Percentiles rank a stretch among this genome's conserved stretches.
phyloP scores from a whole-genome alignment of 2,888 invertebrate genomes.

The Eretmocerus hayati region DNA sequence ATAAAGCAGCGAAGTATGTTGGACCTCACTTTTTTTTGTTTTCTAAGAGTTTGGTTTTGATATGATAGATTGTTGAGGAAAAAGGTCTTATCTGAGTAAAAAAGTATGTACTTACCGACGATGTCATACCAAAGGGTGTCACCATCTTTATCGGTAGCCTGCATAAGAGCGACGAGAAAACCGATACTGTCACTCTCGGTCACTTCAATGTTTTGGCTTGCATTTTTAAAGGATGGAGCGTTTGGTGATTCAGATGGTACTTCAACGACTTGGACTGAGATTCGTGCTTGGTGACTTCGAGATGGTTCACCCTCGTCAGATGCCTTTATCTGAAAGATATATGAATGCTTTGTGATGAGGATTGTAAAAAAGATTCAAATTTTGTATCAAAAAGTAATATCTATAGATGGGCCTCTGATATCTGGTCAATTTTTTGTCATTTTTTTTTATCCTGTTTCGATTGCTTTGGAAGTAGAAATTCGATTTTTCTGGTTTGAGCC shows the following conservation, averaged over 20 bases:
- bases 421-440: too few relatives aligned
- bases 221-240: constrained; percentile 57
- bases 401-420: too few relatives aligned
- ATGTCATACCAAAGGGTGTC: constrained; percentile 90
- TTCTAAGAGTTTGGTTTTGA: background rate
- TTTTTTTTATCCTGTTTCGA: too few relatives aligned
- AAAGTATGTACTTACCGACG: constrained; percentile 55
- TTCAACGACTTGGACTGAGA: constrained; percentile 61
- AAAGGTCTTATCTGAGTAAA: background rate
- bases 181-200: constrained; percentile 85
- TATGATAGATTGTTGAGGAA: background rate
- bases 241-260: constrained; percentile 55
- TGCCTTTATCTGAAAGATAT: constrained; percentile 70
- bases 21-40: too few relatives aligned
- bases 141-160: constrained; percentile 78
- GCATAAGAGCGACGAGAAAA: constrained; percentile 76
- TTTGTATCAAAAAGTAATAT: background rate
- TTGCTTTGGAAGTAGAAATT: too few relatives aligned
- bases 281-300: constrained; percentile 68
- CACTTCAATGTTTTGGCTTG: constrained; percentile 63
- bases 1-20: too few relatives aligned
- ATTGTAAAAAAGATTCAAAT: too few relatives aligned
- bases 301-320: constrained; percentile 72
- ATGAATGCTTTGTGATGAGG: too few relatives aligned
- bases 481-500: too few relatives aligned